phyloP scores from a whole-genome alignment of 1,140 invertebrate species.

The Drosophila parvula region DNA sequence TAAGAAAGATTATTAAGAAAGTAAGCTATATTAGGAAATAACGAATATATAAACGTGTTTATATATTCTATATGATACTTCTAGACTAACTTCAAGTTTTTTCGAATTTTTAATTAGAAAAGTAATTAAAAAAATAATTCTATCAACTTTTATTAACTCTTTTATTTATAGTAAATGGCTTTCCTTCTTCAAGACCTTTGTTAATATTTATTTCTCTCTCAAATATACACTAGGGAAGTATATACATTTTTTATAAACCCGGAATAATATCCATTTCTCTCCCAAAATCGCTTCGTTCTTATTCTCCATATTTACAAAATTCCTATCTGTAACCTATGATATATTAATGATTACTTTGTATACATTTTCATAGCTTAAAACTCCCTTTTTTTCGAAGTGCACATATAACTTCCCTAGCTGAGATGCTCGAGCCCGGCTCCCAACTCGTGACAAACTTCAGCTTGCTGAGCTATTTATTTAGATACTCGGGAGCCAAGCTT shows the following conservation, averaged over 20 bases:
- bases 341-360: background rate
- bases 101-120: background rate
- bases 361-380: fast-evolving
- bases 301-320: background rate
- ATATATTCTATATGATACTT: fast-evolving
- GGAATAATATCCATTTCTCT: no score
- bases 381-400: background rate
- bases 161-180: no score
- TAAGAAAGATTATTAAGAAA: background rate
- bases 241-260: background rate
- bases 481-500: constrained; percentile 39
- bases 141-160: no score
- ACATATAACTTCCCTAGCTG: constrained; percentile 14
- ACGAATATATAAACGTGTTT: fast-evolving
- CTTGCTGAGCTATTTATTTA: constrained; percentile 78
- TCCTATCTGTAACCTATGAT: fast-evolving
- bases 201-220: no score
- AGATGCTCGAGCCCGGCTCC: constrained; percentile 19
- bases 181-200: no score
- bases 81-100: background rate
- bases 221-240: background rate
- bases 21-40: background rate
- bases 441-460: constrained; percentile 62
- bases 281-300: no score
- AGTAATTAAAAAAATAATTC: no score